A percentile compares a stretch with the other conserved stretches of the same genome.
These are phyloP conservation scores for Mnemiopsis leidyi DNA, from an alignment of 37 sponge, comb jelly and placozoan genomes.

Conservation along the genomic window DNA sequence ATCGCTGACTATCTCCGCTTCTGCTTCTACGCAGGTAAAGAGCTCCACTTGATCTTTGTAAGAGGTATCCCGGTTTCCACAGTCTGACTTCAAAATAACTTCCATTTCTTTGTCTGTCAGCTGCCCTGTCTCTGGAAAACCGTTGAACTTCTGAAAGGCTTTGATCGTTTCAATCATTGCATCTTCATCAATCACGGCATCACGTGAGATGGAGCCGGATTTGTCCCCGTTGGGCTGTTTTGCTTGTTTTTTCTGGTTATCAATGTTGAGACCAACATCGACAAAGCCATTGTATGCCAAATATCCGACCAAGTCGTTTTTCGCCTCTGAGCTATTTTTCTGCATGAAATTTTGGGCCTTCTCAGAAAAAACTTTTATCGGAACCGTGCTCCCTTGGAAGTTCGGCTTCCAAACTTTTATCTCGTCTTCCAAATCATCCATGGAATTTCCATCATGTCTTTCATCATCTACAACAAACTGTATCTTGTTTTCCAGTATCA, in stretches of 20 bases:
- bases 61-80: conserved; percentile 8
- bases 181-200: background rate
- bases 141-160: background rate
- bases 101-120: background rate
- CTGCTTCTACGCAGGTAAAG: background rate
- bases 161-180: conserved; percentile 25
- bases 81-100: background rate
- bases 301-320: background rate
- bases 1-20: background rate
- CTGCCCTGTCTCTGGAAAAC: conserved; percentile 3
- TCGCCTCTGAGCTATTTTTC: background rate
- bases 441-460: background rate
- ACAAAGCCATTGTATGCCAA: background rate
- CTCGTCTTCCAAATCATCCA: background rate
- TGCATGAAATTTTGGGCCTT: background rate
- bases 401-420: conserved; percentile 22
- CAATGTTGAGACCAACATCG: background rate
- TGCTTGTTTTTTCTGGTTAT: background rate
- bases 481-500: background rate
- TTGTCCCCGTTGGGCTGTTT: background rate
- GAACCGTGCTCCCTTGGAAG: background rate
- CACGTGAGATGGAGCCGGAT: background rate
- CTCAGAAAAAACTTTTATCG: background rate
- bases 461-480: background rate
- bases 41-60: background rate